Percentiles rank a stretch among this genome's conserved stretches.
phyloP scores from a whole-genome alignment of 2,797 vertebrate species.

The Cyprinella venusta region DNA sequence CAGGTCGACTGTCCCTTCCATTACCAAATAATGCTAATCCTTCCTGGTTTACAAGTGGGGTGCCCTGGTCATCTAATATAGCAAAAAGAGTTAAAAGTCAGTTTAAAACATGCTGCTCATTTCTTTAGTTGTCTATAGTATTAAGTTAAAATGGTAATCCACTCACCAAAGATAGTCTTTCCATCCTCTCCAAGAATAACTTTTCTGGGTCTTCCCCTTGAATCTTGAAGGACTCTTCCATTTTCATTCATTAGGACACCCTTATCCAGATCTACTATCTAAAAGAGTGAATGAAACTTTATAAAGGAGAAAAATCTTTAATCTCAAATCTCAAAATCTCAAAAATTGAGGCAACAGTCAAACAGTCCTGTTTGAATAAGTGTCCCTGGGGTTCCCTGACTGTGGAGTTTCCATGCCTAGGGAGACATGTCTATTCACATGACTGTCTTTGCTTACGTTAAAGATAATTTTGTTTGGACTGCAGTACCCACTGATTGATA shows the following conservation, averaged over 20 bases:
- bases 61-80: slow-evolving; percentile 86
- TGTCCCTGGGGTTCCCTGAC: background rate
- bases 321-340: too few species aligned
- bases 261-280: slow-evolving; percentile 92
- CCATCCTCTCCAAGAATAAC: slow-evolving; percentile 95
- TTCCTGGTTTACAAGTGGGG: slow-evolving; percentile 90
- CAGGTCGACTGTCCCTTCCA: slow-evolving; percentile 87
- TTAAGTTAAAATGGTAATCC: slow-evolving; percentile 13
- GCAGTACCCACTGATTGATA: background rate
- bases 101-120: background rate
- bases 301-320: background rate
- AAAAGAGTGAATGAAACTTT: slow-evolving; percentile 38
- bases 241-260: slow-evolving; percentile 92
- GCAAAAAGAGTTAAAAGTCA: background rate
- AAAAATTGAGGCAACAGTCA: slow-evolving; percentile 9
- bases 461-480: slow-evolving; percentile 25
- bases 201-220: slow-evolving; percentile 89
- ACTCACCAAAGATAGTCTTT: slow-evolving; percentile 92
- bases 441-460: slow-evolving; percentile 29
- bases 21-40: slow-evolving; percentile 94
- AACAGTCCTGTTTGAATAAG: slow-evolving; percentile 18
- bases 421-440: slow-evolving; percentile 7
- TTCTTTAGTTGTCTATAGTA: background rate
- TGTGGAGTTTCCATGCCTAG: slow-evolving; percentile 10
- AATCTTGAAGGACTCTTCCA: slow-evolving; percentile 93